Evolutionary conservation across 2,113 vertebrate genomes (phyloP).

Genomic region (Pavo muticus): DNA sequence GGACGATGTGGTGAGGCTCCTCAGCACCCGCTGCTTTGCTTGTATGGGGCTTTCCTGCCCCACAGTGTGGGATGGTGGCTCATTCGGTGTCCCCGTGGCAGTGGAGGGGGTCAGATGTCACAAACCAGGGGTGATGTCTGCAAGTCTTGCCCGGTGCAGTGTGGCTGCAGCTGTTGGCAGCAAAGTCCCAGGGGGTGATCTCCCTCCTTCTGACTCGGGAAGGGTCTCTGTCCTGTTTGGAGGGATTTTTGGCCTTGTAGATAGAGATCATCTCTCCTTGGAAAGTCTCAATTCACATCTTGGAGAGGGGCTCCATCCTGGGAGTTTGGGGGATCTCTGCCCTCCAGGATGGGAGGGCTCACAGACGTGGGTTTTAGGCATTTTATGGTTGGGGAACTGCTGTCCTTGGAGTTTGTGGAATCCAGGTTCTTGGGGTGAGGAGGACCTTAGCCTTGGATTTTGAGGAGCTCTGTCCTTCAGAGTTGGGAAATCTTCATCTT

Average conservation of each 20-base stretch:
- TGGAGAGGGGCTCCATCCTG: neutral
- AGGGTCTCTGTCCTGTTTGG: neutral
- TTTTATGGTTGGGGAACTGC: neutral
- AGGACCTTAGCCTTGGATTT: neutral
- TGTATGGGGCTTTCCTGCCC: neutral
- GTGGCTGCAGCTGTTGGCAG: neutral
- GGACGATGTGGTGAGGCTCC: neutral
- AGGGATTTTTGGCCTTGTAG: accelerated
- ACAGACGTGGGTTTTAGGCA: neutral
- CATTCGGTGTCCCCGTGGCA: neutral
- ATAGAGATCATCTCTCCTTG: neutral
- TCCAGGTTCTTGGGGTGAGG: neutral
- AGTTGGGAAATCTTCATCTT: neutral
- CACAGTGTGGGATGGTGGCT: accelerated
- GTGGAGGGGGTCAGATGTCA: neutral
- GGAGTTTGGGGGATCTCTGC: neutral
- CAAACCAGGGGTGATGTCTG: accelerated
- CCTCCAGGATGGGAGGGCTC: neutral
- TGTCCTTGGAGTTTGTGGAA: neutral
- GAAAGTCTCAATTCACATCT: neutral
- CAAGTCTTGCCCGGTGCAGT: accelerated
- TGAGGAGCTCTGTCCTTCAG: neutral
- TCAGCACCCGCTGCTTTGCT: accelerated
- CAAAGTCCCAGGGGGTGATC: neutral
- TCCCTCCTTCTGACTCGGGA: neutral